These are phyloP conservation scores for Acheta domesticus DNA, from an alignment of 2,888 invertebrate species.

Conservation along the genomic window DNA sequence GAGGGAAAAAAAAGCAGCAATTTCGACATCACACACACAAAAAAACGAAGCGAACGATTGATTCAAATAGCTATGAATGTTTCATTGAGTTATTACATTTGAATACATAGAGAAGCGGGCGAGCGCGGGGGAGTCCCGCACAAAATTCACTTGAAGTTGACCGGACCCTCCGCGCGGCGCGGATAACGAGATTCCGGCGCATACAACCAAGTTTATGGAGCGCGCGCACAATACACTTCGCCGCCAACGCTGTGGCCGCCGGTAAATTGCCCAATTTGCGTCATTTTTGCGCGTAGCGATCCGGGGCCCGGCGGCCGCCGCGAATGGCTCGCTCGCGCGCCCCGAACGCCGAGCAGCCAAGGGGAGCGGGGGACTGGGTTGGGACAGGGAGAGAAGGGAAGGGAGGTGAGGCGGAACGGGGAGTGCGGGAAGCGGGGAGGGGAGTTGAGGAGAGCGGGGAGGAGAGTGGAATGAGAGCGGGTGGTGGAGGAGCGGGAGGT, in stretches of 20 bases:
- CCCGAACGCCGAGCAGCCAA: too few species aligned
- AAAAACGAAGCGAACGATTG: background rate
- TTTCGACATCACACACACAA: background rate
- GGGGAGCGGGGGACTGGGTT: too few species aligned
- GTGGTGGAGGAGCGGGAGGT: too few species aligned
- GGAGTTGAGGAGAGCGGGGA: too few species aligned
- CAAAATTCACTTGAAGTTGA: constrained; percentile 12
- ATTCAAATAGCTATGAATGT: constrained; percentile 10
- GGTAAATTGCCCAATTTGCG: background rate
- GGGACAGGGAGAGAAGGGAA: too few species aligned
- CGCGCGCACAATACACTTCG: background rate
- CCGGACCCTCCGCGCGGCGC: background rate
- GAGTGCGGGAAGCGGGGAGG: too few species aligned
- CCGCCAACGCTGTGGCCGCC: background rate
- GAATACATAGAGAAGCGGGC: background rate
- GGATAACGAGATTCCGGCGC: constrained; percentile 5
- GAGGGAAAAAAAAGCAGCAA: background rate
- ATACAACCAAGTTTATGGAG: background rate
- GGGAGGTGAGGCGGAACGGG: too few species aligned
- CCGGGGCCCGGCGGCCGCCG: too few species aligned
- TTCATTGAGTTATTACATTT: constrained; percentile 10
- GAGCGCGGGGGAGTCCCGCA: background rate
- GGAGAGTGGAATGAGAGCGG: too few species aligned
- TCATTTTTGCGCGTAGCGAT: background rate
- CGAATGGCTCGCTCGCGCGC: too few species aligned